Evolutionary conservation across 2,888 invertebrate genomes (phyloP), one percentile per base, ranked within the genome.

Genomic region (Bombyx huttoni): DNA sequence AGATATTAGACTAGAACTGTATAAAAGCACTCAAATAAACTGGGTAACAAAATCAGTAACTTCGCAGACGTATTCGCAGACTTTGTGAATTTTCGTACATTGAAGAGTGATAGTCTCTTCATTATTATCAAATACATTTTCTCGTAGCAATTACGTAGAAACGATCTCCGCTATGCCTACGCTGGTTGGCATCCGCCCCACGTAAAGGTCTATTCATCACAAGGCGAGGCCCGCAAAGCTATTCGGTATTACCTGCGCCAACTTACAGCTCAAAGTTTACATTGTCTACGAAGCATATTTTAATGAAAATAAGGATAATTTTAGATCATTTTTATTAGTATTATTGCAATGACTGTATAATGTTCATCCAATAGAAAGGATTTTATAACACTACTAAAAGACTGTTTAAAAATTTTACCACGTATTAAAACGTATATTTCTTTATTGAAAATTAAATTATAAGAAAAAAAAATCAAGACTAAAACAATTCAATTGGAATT

Each of bases 121-220:
- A 24, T 24, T 24, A 24, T 24, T 24, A 24, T 24, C 3, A 24
- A 24, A 24, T 24, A 24, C 24, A 24, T 2, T 24, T 24, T 24
- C 24, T 24, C 24, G 24, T 24, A 24, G 5, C 24, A 24, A 24
- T 45, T 6, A 3, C 50, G n/a, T 48, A 34, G 34, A 50, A 34
- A 50, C 46, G 45, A 33, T 50, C 33, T 13, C 46, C 13, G 50
- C 13, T 46, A 50, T 50, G 45, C 46, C 52, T 52, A 35, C 13
- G 3, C 9, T n/a, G 49, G 46, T 53, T 53, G 53, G 46, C 46
- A 53, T 33, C 35, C 24, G 13, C 34, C 33, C 65, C 73, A 72
- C 76, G 71, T 76, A 56, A 58, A 60, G 57, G 56, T 67, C 73
- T 72, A 76, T 78, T 78, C 73, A 77, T 79, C 75, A 77, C 66